Conservation (phyloP, 2,888 invertebrate genomes). For the Muschampia plurimacula region DNA sequence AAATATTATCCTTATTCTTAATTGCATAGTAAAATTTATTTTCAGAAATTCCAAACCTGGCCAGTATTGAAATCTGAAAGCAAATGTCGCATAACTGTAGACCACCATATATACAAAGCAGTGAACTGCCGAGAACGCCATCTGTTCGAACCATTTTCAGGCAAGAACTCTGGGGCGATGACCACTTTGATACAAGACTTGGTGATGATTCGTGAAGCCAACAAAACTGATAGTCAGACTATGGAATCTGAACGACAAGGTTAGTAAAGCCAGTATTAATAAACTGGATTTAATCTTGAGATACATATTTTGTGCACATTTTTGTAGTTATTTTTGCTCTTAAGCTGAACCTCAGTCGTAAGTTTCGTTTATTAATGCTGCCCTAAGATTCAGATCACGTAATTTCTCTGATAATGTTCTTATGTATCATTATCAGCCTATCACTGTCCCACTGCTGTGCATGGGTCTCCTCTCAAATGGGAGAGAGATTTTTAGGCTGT, state of each 20-base stretch:
- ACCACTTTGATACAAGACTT: constrained; percentile 88
- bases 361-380: no score
- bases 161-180: constrained; percentile 89
- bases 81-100: constrained; percentile 90
- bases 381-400: no score
- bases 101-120: constrained; percentile 90
- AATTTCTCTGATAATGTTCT: no score
- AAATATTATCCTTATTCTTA: neutral
- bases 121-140: constrained; percentile 91
- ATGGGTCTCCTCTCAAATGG: no score
- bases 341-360: no score
- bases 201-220: constrained; percentile 82
- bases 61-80: constrained; percentile 90
- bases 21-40: constrained; percentile 37
- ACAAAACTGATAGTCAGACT: constrained; percentile 70
- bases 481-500: no score
- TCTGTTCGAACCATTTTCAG: constrained; percentile 91
- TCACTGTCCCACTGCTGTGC: no score
- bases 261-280: no score
- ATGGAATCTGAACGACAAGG: constrained; percentile 77
- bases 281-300: no score
- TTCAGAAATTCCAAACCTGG: constrained; percentile 89
- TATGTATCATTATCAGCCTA: no score
- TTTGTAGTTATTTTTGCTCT: no score
- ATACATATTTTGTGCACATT: no score